Evolutionary conservation across 2,113 vertebrate genomes (phyloP).

Genomic region (Eulemur rufifrons): DNA sequence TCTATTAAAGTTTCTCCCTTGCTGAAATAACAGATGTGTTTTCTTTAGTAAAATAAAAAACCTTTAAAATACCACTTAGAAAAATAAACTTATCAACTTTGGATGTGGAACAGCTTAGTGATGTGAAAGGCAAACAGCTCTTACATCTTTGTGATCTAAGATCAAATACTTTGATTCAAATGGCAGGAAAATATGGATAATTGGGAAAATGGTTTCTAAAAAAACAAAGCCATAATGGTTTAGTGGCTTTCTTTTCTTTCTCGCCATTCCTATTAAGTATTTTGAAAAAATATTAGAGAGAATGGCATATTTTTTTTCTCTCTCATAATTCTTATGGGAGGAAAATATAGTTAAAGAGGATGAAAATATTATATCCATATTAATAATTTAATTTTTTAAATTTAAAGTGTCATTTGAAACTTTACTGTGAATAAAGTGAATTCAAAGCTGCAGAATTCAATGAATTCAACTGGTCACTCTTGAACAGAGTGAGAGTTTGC

Average conservation of each 20-base stretch:
- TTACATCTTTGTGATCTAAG: background rate
- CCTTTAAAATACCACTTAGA: slow-evolving; percentile 24
- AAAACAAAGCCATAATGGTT: background rate
- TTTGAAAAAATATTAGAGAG: background rate
- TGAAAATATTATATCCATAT: background rate
- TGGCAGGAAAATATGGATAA: background rate
- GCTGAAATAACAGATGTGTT: slow-evolving; percentile 43
- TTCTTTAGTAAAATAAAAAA: slow-evolving; percentile 14
- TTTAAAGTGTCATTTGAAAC: no score
- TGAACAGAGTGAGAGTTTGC: background rate
- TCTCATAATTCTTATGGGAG: background rate
- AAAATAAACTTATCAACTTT: background rate
- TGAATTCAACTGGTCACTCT: background rate
- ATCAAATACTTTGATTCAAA: slow-evolving; percentile 22
- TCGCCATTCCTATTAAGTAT: slow-evolving; percentile 12
- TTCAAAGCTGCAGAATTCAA: background rate
- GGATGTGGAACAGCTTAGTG: background rate
- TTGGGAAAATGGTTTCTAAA: background rate
- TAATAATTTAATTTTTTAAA: background rate
- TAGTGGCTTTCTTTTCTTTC: background rate
- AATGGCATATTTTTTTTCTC: background rate
- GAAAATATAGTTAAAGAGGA: background rate
- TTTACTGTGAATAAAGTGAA: background rate
- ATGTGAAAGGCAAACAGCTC: background rate
- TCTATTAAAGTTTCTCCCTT: slow-evolving; percentile 53